Evolutionary conservation across 2,888 invertebrate genomes (phyloP).

Genomic region (Steinernema scapterisci): DNA sequence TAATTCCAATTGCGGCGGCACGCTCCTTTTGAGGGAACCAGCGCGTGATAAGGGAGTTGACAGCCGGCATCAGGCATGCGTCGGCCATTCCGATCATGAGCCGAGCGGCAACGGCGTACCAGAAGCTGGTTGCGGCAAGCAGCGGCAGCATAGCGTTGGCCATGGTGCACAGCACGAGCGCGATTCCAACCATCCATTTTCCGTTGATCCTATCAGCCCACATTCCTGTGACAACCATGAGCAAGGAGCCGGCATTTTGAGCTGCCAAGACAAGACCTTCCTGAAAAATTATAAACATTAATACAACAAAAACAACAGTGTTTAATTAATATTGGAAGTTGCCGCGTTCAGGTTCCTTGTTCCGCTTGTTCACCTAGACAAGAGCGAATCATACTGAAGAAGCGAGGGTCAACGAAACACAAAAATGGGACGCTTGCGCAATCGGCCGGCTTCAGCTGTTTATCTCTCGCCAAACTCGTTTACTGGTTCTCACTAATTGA

Average conservation of each 20-base stretch:
- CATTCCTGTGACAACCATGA: slow-evolving; percentile 62
- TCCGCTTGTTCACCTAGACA: too few species aligned
- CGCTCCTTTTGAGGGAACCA: slow-evolving; percentile 63
- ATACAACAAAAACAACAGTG: background rate
- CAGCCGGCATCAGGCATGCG: slow-evolving; percentile 62
- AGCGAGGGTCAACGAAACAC: background rate
- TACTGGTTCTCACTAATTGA: slow-evolving; percentile 4
- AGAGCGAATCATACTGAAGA: background rate
- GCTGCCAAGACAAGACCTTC: slow-evolving; percentile 64
- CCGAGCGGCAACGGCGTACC: slow-evolving; percentile 60
- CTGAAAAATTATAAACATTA: slow-evolving; percentile 38
- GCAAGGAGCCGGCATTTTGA: slow-evolving; percentile 61
- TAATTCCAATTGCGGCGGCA: slow-evolving; percentile 63
- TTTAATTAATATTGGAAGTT: too few species aligned
- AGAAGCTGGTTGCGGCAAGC: slow-evolving; percentile 51
- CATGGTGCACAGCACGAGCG: slow-evolving; percentile 54
- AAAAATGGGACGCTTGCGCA: background rate
- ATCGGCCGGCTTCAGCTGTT: background rate
- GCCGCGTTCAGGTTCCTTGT: too few species aligned
- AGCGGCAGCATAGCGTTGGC: slow-evolving; percentile 60
- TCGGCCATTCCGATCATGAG: slow-evolving; percentile 63
- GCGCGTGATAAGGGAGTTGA: slow-evolving; percentile 63
- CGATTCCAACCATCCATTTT: slow-evolving; percentile 60
- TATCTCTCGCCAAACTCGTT: background rate
- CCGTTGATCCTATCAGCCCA: slow-evolving; percentile 64